phyloP scores from a whole-genome alignment of 2,888 invertebrate genomes.

The Syrista parreyssii region DNA sequence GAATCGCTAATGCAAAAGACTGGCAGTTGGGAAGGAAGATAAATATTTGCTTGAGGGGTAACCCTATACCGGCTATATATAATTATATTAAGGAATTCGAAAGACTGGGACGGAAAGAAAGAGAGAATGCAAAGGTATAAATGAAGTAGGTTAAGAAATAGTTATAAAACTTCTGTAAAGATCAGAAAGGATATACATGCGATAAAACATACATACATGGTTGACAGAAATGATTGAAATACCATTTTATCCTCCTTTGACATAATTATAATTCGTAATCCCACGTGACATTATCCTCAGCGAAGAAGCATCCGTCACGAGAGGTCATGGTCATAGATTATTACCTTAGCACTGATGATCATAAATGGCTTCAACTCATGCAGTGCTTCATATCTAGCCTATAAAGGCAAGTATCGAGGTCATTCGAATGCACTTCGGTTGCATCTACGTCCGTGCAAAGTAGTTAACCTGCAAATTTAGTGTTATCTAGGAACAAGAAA shows the following conservation, averaged over 20 bases:
- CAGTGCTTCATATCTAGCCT: constrained; percentile 44
- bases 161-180: too few relatives aligned
- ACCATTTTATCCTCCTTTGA: not conserved
- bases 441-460: not conserved
- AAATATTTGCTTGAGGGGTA: too few relatives aligned
- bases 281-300: not conserved
- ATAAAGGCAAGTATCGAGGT: constrained; percentile 35
- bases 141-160: too few relatives aligned
- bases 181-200: too few relatives aligned
- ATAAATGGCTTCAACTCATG: constrained; percentile 43
- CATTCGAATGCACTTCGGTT: not conserved
- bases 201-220: too few relatives aligned
- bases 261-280: not conserved
- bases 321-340: constrained; percentile 41
- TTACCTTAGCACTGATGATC: constrained; percentile 16
- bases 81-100: too few relatives aligned
- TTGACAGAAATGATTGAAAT: not conserved
- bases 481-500: not conserved
- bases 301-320: not conserved
- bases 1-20: too few relatives aligned
- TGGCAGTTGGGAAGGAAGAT: too few relatives aligned
- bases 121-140: too few relatives aligned
- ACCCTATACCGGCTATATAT: too few relatives aligned
- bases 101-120: too few relatives aligned
- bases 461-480: not conserved